phyloP scores from a whole-genome alignment of 2,888 invertebrate species.

The Megalurothrips usitatus region DNA sequence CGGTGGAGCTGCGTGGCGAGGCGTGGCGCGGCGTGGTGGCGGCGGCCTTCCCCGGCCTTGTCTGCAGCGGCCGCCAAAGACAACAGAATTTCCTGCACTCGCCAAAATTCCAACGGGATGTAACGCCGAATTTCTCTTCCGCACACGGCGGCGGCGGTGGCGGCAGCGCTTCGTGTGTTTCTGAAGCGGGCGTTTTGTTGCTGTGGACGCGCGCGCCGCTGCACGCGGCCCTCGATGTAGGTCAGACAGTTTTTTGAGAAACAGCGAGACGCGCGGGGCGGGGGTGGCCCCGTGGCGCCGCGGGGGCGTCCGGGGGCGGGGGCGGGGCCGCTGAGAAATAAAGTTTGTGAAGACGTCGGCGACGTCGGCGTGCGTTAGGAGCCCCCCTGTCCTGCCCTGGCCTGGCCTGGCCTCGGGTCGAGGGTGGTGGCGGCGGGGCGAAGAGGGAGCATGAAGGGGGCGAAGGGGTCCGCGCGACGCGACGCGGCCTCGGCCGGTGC shows the following conservation, averaged over 20 bases:
- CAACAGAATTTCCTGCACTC: too few relatives aligned
- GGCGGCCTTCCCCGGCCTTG: too few relatives aligned
- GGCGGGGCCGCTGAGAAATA: neutral
- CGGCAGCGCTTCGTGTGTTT: too few relatives aligned
- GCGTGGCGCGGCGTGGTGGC: too few relatives aligned
- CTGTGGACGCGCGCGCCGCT: neutral
- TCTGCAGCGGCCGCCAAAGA: too few relatives aligned
- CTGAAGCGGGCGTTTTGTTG: too few relatives aligned
- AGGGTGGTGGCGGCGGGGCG: neutral
- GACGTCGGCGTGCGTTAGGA: neutral
- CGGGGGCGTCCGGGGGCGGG: neutral
- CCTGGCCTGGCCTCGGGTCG: neutral
- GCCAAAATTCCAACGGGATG: too few relatives aligned
- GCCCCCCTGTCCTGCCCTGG: neutral
- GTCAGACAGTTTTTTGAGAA: neutral
- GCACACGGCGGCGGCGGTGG: too few relatives aligned
- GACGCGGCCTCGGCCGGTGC: too few relatives aligned
- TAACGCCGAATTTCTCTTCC: too few relatives aligned
- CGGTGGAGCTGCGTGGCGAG: too few relatives aligned
- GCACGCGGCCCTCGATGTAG: conserved; percentile 3
- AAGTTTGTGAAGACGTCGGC: neutral
- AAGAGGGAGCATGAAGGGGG: neutral
- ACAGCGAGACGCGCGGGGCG: neutral
- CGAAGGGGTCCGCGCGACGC: neutral
- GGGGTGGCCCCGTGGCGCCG: neutral